Evolutionary conservation across 2,888 invertebrate species (phyloP).

Genomic region (Xestobium rufovillosum): DNA sequence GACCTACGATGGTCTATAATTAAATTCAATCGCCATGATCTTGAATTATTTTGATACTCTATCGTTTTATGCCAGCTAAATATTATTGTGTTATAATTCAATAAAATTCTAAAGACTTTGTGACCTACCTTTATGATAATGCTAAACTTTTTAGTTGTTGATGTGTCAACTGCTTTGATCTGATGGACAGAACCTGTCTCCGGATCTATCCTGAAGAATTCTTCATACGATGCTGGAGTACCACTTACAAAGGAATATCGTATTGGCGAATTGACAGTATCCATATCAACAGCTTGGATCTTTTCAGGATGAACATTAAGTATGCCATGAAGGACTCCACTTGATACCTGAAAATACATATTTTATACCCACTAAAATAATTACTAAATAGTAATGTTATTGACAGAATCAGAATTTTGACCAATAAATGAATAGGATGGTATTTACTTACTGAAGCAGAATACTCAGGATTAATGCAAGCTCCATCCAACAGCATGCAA

Average conservation of each 20-base stretch:
- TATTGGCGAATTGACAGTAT: slow-evolving; percentile 77
- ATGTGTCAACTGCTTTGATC: slow-evolving; percentile 71
- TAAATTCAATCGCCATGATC: too few species aligned
- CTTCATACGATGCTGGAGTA: slow-evolving; percentile 65
- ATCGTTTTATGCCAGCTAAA: too few species aligned
- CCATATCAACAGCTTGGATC: slow-evolving; percentile 86
- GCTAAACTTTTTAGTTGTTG: slow-evolving; percentile 68
- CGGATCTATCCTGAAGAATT: slow-evolving; percentile 77
- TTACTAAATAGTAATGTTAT: neutral
- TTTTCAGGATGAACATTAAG: slow-evolving; percentile 78
- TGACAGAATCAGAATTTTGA: too few species aligned
- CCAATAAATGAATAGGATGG: neutral
- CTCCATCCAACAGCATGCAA: slow-evolving; percentile 71
- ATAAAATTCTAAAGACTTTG: neutral
- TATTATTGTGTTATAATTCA: slow-evolving; percentile 5
- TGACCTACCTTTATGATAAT: slow-evolving; percentile 67
- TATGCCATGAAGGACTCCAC: slow-evolving; percentile 75
- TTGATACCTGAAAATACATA: slow-evolving; percentile 55
- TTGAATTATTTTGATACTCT: too few species aligned
- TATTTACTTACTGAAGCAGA: slow-evolving; percentile 62
- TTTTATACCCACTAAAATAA: slow-evolving; percentile 2
- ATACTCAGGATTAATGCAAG: slow-evolving; percentile 84
- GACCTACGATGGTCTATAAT: too few species aligned
- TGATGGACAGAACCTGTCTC: slow-evolving; percentile 76
- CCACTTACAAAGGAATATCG: slow-evolving; percentile 76